Conservation (phyloP, 2,888 invertebrate genomes). For the Perizoma flavofasciatum region DNA sequence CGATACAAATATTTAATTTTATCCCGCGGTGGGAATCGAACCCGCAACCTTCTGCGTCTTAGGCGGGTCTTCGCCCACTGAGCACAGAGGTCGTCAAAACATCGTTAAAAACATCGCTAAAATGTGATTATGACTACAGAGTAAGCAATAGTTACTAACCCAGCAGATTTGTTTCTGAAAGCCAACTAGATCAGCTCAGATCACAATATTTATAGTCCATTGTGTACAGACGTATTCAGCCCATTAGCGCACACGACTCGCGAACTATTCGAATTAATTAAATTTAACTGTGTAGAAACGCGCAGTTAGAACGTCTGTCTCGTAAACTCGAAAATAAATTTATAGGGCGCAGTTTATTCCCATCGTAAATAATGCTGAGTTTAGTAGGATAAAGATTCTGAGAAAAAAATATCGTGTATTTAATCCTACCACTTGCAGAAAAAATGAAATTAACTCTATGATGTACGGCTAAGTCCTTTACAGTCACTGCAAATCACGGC, state of each 20-base stretch:
- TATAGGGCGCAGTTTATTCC: conserved; percentile 32
- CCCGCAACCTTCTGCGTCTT: too few species aligned
- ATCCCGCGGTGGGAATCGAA: too few species aligned
- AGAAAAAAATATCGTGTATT: neutral
- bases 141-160: too few species aligned
- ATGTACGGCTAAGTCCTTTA: too few species aligned
- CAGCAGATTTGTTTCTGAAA: neutral
- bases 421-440: too few species aligned
- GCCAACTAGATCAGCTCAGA: conserved; percentile 29
- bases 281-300: conserved; percentile 75
- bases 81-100: too few species aligned
- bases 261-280: conserved; percentile 82
- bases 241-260: conserved; percentile 74
- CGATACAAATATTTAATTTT: too few species aligned
- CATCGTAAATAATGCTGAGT: conserved; percentile 31
- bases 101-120: too few species aligned
- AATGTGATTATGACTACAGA: too few species aligned
- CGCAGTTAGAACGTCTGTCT: conserved; percentile 33
- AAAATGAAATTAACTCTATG: too few species aligned
- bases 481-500: too few species aligned
- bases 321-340: conserved; percentile 41
- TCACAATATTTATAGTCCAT: conserved; percentile 64
- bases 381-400: conserved; percentile 28
- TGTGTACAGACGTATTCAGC: conserved; percentile 67
- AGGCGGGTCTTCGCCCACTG: too few species aligned